phyloP scores from a whole-genome alignment of 1,140 invertebrate species.

The Himalopsyche phryganea region DNA sequence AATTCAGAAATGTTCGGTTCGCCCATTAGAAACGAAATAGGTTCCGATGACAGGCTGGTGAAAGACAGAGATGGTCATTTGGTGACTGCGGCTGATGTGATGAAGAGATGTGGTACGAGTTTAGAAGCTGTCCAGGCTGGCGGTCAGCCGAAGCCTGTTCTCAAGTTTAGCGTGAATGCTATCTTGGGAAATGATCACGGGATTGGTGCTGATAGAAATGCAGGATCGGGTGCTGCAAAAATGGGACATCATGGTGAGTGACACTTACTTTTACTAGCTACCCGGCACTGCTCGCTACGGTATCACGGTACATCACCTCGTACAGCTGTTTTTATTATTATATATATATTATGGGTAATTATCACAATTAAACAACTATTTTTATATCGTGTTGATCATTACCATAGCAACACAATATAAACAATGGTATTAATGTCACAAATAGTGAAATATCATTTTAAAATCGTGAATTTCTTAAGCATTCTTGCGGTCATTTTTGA shows the following conservation, averaged over 20 bases:
- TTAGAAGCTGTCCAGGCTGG: slow-evolving; percentile 39
- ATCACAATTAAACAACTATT: no score
- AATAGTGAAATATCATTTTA: no score
- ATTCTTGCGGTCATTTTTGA: no score
- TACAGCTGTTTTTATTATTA: no score
- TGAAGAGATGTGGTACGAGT: slow-evolving; percentile 40
- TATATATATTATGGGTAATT: no score
- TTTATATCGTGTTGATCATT: no score
- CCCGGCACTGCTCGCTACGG: no score
- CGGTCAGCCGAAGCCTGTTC: slow-evolving; percentile 63
- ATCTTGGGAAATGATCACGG: slow-evolving; percentile 84
- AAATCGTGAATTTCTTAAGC: no score
- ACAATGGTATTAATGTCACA: no score
- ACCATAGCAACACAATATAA: no score
- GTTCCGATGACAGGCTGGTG: slow-evolving; percentile 33
- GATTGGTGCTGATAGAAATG: slow-evolving; percentile 70
- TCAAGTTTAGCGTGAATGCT: slow-evolving; percentile 90
- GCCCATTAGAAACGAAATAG: slow-evolving; percentile 5
- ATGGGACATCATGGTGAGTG: slow-evolving; percentile 29
- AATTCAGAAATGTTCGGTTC: slow-evolving; percentile 8
- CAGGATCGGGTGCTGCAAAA: slow-evolving; percentile 61
- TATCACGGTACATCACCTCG: no score
- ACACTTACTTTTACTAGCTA: no score
- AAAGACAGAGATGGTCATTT: slow-evolving; percentile 27
- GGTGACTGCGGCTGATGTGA: slow-evolving; percentile 4